Conservation (phyloP, 2,797 vertebrate species). For the Dicrostonyx torquatus region DNA sequence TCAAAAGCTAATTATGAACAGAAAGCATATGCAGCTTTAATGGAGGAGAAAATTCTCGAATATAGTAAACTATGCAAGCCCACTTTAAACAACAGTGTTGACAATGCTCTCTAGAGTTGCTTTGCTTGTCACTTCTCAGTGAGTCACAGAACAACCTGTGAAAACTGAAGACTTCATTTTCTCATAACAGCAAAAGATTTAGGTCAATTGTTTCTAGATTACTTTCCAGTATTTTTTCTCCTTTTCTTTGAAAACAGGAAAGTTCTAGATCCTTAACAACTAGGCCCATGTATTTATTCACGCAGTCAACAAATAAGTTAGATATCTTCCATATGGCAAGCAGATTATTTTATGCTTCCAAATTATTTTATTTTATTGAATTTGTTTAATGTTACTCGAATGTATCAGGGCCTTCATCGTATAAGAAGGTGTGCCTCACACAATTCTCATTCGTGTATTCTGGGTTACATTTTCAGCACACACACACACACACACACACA, state of each 20-base stretch:
- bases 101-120: neutral
- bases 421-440: neutral
- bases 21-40: neutral
- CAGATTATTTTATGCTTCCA: conserved; percentile 29
- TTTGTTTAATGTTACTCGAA: conserved; percentile 46
- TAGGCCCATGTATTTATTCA: neutral
- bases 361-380: conserved; percentile 44
- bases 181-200: neutral
- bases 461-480: neutral
- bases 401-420: neutral
- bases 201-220: neutral
- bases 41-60: neutral
- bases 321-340: neutral
- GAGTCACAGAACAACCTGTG: neutral
- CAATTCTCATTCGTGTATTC: neutral
- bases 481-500: neutral
- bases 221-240: neutral
- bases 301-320: neutral
- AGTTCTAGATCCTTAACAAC: neutral
- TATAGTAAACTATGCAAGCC: neutral
- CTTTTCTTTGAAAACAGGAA: neutral
- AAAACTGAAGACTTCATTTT: neutral
- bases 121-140: conserved; percentile 3
- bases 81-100: neutral
- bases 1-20: neutral